phyloP scores from a whole-genome alignment of 2,113 vertebrate genomes.

The Plotosus lineatus region DNA sequence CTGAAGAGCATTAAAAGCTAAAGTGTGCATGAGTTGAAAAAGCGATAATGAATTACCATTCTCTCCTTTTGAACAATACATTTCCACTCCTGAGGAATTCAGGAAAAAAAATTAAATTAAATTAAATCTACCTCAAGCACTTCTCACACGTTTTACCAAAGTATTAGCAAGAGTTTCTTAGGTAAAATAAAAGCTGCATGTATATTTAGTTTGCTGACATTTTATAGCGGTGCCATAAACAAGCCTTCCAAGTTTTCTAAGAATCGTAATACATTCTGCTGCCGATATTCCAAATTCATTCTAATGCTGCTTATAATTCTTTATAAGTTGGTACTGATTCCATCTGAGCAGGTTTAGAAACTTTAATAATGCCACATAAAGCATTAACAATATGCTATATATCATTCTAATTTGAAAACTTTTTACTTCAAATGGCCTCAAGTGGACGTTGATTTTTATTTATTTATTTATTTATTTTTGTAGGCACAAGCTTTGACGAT shows the following conservation, averaged over 20 bases:
- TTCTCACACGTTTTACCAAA: background rate
- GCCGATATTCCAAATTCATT: background rate
- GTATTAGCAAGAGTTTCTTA: background rate
- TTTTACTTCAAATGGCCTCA: background rate
- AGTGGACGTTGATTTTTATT: background rate
- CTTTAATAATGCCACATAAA: background rate
- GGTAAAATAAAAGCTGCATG: background rate
- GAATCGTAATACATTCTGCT: background rate
- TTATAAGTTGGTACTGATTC: background rate
- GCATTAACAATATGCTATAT: background rate
- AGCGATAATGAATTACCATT: background rate
- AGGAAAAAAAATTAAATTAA: background rate
- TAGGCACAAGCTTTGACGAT: background rate
- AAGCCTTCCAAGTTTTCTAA: background rate
- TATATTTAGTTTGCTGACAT: background rate
- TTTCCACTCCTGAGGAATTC: background rate
- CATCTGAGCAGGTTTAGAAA: background rate
- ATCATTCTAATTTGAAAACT: background rate
- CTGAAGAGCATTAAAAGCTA: background rate
- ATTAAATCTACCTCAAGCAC: background rate
- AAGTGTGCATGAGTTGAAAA: background rate
- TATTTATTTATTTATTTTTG: too few relatives aligned
- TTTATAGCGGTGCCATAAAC: background rate
- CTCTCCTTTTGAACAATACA: background rate
- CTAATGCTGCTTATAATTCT: background rate